These are phyloP conservation scores for Pardalotus punctatus DNA, from an alignment of 2,113 vertebrate species.

Conservation along the genomic window DNA sequence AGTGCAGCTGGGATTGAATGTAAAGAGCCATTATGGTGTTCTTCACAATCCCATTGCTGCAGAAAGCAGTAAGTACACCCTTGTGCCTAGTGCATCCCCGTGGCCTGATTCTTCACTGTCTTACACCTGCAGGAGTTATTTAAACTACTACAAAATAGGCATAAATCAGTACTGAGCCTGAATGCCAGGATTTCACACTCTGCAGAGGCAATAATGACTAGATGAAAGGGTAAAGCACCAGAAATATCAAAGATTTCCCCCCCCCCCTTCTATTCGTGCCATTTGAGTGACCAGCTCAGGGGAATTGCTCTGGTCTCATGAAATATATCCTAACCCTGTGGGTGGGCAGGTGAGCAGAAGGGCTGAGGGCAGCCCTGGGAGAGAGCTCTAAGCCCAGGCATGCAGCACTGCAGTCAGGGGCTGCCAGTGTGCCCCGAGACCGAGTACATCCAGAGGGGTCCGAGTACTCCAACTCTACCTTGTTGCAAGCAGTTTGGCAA, in stretches of 20 bases:
- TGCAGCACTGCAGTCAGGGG: neutral
- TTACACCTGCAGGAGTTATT: neutral
- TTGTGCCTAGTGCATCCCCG: conserved; percentile 10
- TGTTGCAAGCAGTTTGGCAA: neutral
- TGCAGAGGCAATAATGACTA: neutral
- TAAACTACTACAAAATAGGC: neutral
- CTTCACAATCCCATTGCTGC: neutral
- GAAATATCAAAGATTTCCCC: neutral
- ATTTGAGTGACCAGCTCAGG: neutral
- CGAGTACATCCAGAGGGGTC: neutral
- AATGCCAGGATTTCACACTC: conserved; percentile 25
- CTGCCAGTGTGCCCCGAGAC: neutral
- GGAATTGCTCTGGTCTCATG: neutral
- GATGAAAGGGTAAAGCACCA: neutral
- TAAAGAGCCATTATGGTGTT: neutral
- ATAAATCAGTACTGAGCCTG: neutral
- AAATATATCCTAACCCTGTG: neutral
- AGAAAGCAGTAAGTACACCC: conserved; percentile 15
- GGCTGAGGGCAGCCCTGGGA: neutral
- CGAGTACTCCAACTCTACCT: fast-evolving
- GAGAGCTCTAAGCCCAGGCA: fast-evolving
- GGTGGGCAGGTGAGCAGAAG: neutral
- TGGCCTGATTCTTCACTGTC: neutral
- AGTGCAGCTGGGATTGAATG: neutral
- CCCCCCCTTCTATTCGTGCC: neutral